phyloP scores from a whole-genome alignment of 2,113 vertebrate genomes.

The Lycaon pictus region DNA sequence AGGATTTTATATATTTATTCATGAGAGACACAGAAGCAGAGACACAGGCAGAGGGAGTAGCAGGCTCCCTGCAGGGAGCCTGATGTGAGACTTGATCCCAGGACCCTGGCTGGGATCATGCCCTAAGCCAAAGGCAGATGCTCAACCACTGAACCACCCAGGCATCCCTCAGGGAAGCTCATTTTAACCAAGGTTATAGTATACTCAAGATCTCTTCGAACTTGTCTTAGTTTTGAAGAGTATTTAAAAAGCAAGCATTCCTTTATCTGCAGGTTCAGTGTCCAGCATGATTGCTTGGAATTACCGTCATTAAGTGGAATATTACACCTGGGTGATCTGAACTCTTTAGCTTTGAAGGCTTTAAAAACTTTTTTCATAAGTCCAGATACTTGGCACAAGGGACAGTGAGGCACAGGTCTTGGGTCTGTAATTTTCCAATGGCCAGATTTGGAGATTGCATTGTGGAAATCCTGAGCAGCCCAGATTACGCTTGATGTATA shows the following conservation, averaged over 20 bases:
- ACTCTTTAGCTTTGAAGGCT: constrained; percentile 49
- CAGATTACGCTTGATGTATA: neutral
- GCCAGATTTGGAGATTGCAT: neutral
- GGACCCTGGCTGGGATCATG: no score
- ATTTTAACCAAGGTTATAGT: neutral
- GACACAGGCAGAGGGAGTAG: no score
- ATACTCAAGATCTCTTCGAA: constrained; percentile 40
- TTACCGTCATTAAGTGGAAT: constrained; percentile 70
- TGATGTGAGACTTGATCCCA: no score
- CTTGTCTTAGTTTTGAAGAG: neutral
- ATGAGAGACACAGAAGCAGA: no score
- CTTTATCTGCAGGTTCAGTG: constrained; percentile 47
- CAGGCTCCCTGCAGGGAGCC: no score
- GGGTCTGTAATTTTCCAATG: neutral
- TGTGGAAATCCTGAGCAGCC: neutral
- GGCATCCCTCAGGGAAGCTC: neutral
- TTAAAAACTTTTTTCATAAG: constrained; percentile 34
- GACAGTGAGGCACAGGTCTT: neutral
- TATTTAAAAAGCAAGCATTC: constrained; percentile 16
- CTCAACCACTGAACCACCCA: no score
- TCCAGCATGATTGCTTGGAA: constrained; percentile 58
- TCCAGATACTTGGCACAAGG: constrained; percentile 50
- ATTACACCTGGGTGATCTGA: neutral
- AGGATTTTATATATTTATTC: no score
- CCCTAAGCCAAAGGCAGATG: no score